These are phyloP conservation scores for Cryptus viduatorius DNA, from an alignment of 2,888 invertebrate species.

Conservation along the genomic window DNA sequence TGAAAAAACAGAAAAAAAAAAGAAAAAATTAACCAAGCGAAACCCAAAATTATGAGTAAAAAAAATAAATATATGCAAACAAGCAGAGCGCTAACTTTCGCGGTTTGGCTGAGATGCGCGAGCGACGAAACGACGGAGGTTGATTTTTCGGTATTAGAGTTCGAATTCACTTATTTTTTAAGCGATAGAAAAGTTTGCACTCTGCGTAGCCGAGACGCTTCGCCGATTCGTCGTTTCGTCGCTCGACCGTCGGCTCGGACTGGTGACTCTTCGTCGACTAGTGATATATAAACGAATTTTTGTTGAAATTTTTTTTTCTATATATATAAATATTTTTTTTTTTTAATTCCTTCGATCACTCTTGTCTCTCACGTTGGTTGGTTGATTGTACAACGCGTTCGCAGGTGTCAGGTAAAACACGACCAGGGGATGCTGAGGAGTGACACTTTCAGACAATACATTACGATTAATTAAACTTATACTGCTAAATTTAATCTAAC, in stretches of 20 bases:
- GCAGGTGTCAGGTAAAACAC: slow-evolving; percentile 67
- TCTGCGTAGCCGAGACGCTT: slow-evolving; percentile 36
- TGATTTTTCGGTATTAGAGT: slow-evolving; percentile 27
- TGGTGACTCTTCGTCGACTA: slow-evolving; percentile 41
- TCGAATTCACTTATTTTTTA: slow-evolving; percentile 63
- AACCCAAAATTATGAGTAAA: background rate
- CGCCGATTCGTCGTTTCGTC: slow-evolving; percentile 17
- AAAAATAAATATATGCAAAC: slow-evolving; percentile 33
- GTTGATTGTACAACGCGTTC: slow-evolving; percentile 31
- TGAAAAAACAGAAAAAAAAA: slow-evolving; percentile 36
- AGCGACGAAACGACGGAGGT: slow-evolving; percentile 7
- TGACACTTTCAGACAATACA: slow-evolving; percentile 85
- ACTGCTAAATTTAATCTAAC: slow-evolving; percentile 83
- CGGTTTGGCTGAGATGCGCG: slow-evolving; percentile 15
- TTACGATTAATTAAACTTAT: slow-evolving; percentile 84
- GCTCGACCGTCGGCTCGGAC: background rate
- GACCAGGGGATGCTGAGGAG: slow-evolving; percentile 83
- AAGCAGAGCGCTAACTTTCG: slow-evolving; percentile 19
- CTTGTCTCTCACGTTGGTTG: slow-evolving; percentile 59
- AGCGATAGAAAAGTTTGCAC: slow-evolving; percentile 52
- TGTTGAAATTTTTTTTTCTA: background rate
- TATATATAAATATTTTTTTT: background rate
- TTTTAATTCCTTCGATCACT: slow-evolving; percentile 43
- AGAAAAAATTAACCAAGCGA: background rate
- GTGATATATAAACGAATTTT: slow-evolving; percentile 16